Base-by-base conservation (phyloP, 2,797 vertebrate genomes). In the Lepidocolaptes lacrymiger region DNA sequence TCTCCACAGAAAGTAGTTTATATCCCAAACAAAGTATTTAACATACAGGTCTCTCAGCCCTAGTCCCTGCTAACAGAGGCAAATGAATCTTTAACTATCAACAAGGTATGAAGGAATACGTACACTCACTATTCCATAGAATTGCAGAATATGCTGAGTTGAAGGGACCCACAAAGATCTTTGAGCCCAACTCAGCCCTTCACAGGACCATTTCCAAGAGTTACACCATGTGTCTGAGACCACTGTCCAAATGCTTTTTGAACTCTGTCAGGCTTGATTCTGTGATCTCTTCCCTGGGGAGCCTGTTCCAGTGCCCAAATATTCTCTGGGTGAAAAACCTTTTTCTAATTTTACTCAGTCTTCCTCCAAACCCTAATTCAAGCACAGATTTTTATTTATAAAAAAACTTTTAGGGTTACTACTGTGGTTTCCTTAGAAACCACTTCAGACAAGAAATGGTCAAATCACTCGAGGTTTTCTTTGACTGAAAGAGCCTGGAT, bases 371-470 rank as follows among this genome's bases (percentile, higher is more conserved):
- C 28, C 17, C 37, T 64, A 17, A 61, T 74, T 52, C 30, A 75
- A 34, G 22, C 68, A 30, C 46, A 79, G 52, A 67, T 82, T 91
- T 93, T 83, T 13, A 71, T 86, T 84, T 91, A 59, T 37, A 52
- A 93, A 88, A 37, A 41, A 28, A 43, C 14, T 37, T 72, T 51
- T 61, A 13, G 56, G 34, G 43, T 66, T 93, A 30, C 20, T 76
- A 6, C 61, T 16, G 67, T 72, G 30, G 61, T 90, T 88, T 78
- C 83, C 80, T 78, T 94, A 93, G 83, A 88, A 94, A 94, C 20
- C 20, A 63, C 44, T n/a, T 80, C 67, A 91, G 37, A 27, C 34
- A 83, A 20, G 52, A 80, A 51, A 41, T 88, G n/a, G 14, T 37
- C 32, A 71, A 82, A 88, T 63, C 19, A 49, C 19, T 22, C 13